These are phyloP conservation scores for Luehdorfia chinensis DNA, from an alignment of 1,140 invertebrate genomes.

Conservation along the genomic window DNA sequence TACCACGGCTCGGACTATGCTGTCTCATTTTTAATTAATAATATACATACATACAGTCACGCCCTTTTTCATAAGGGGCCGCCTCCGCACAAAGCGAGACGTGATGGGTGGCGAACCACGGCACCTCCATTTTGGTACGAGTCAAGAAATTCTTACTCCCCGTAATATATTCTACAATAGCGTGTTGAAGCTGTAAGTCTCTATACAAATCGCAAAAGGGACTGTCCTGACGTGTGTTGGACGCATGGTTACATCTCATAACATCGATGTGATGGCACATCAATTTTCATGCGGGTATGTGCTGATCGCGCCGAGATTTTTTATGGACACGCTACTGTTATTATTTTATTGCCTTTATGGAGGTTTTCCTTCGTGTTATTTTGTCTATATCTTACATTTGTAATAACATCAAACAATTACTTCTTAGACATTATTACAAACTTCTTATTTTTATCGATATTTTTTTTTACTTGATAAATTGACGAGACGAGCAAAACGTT, in stretches of 20 bases:
- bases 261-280: constrained; percentile 30
- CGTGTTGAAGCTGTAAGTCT: too few relatives aligned
- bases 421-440: constrained; percentile 2
- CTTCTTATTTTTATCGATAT: not conserved
- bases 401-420: constrained; percentile 3
- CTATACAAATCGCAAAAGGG: too few relatives aligned
- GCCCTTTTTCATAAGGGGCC: too few relatives aligned
- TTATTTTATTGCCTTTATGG: constrained; percentile 8
- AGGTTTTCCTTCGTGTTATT: constrained; percentile 6
- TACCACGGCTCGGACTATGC: too few relatives aligned
- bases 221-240: not conserved
- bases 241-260: constrained; percentile 5
- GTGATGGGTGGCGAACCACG: too few relatives aligned
- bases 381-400: not conserved
- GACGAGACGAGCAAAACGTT: too few relatives aligned
- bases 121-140: too few relatives aligned
- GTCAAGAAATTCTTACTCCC: too few relatives aligned
- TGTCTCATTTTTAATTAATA: too few relatives aligned
- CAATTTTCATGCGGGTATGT: constrained; percentile 26
- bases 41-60: too few relatives aligned
- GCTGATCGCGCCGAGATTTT: constrained; percentile 24
- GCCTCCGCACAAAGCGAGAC: too few relatives aligned
- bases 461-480: not conserved
- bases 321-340: constrained; percentile 22
- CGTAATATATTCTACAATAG: too few relatives aligned